Conservation (phyloP, 2,888 invertebrate genomes). For the Iphiclides podalirius region DNA sequence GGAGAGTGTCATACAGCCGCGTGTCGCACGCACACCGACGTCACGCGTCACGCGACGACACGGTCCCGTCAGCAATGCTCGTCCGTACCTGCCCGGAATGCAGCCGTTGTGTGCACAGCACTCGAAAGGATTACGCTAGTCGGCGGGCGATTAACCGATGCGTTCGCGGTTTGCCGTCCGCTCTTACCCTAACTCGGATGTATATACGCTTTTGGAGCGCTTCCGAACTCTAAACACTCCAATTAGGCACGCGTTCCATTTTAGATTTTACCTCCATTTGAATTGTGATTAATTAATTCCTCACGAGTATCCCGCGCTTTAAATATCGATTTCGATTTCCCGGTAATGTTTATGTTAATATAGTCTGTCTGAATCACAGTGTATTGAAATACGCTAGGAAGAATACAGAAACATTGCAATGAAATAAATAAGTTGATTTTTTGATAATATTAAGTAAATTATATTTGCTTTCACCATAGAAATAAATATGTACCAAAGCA, state of each 20-base stretch:
- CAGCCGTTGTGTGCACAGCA: constrained; percentile 70
- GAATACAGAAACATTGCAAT: too few species aligned
- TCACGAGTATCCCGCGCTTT: too few species aligned
- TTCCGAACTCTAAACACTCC: constrained; percentile 41
- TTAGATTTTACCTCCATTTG: constrained; percentile 7
- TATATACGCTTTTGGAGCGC: constrained; percentile 49
- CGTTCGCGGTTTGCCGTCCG: constrained; percentile 62
- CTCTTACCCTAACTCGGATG: constrained; percentile 55
- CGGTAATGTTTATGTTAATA: too few species aligned
- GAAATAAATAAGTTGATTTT: too few species aligned
- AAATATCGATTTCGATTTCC: too few species aligned
- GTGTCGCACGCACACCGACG: constrained; percentile 34
- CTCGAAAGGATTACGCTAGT: constrained; percentile 74
- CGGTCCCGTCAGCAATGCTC: constrained; percentile 61
- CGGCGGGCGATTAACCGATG: constrained; percentile 66
- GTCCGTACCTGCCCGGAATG: too few species aligned
- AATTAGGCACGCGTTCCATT: constrained; percentile 36
- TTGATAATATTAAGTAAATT: too few species aligned
- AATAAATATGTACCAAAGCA: too few species aligned
- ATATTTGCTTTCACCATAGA: too few species aligned
- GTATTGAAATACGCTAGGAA: too few species aligned
- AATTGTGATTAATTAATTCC: constrained; percentile 21
- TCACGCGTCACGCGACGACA: constrained; percentile 60
- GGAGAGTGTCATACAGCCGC: constrained; percentile 28
- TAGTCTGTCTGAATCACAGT: too few species aligned